phyloP scores from a whole-genome alignment of 2,888 invertebrate species.

The Acanthococcus lagerstroemiae region DNA sequence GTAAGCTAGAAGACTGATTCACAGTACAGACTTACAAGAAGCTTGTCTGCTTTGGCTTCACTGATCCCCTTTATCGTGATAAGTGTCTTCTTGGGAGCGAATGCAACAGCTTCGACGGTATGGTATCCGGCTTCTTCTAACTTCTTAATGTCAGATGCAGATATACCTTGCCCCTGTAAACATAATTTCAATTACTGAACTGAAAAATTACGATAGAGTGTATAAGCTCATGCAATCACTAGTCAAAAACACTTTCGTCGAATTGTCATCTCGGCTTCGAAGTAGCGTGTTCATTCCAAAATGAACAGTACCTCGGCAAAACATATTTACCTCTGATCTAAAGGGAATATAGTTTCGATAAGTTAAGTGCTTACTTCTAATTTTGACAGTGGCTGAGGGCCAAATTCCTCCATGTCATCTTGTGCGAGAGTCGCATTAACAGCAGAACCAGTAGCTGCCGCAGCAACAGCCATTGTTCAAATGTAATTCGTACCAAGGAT shows the following conservation, averaged over 20 bases:
- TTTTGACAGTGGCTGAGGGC: conserved; percentile 59
- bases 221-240: too few relatives aligned
- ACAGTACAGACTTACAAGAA: conserved; percentile 53
- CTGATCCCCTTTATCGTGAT: conserved; percentile 88
- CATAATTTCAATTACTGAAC: not conserved
- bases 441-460: not conserved
- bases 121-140: conserved; percentile 85
- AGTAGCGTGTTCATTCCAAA: not conserved
- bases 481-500: too few relatives aligned
- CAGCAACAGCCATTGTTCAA: not conserved
- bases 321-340: not conserved
- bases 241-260: too few relatives aligned
- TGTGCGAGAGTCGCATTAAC: conserved; percentile 6
- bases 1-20: too few relatives aligned
- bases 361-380: conserved; percentile 52
- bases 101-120: conserved; percentile 92
- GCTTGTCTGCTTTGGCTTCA: conserved; percentile 94
- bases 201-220: too few relatives aligned
- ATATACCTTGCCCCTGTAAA: conserved; percentile 78
- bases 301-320: not conserved
- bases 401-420: conserved; percentile 47
- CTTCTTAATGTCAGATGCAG: conserved; percentile 81
- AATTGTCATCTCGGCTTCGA: too few relatives aligned
- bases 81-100: conserved; percentile 83
- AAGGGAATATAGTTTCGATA: not conserved